Conservation (phyloP, 2,113 vertebrate genomes). For the Oophaga pumilio region DNA sequence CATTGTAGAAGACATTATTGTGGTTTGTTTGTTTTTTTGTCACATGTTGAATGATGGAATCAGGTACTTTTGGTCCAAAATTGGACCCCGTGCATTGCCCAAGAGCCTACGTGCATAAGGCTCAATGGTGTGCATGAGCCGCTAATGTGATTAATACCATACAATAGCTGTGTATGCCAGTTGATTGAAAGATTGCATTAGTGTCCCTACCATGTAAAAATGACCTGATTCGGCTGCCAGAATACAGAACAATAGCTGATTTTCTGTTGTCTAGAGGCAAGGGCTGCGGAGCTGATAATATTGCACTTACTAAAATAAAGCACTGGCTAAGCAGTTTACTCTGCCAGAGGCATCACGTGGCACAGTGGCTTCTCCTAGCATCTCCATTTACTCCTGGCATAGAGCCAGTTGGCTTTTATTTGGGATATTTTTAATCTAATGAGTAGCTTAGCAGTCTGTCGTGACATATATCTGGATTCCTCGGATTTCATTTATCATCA, state of each 20-base stretch:
- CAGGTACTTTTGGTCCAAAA: no score
- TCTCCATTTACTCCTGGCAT: slow-evolving; percentile 65
- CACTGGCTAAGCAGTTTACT: slow-evolving; percentile 62
- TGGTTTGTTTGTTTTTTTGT: no score
- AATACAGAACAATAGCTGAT: neutral
- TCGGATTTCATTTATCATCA: slow-evolving; percentile 11
- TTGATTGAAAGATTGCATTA: neutral
- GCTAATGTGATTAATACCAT: neutral
- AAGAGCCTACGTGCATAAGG: no score
- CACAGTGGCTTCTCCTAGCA: neutral
- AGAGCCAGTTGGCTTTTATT: slow-evolving; percentile 61
- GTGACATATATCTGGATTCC: slow-evolving; percentile 53
- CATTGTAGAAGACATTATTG: no score
- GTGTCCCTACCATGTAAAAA: neutral
- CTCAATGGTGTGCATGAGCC: no score
- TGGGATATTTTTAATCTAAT: slow-evolving; percentile 63
- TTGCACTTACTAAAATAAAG: slow-evolving; percentile 39
- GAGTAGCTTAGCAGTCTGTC: slow-evolving; percentile 28
- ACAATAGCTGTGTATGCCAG: neutral
- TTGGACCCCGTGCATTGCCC: no score
- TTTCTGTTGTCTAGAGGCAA: neutral
- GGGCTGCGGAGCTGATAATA: slow-evolving; percentile 15
- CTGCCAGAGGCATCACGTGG: slow-evolving; percentile 33
- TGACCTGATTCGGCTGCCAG: neutral
- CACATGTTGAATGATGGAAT: no score